A percentile compares a stretch with the other conserved stretches of the same genome.
phyloP scores from a whole-genome alignment of 2,797 vertebrate genomes.

The Pogonophryne albipinna region DNA sequence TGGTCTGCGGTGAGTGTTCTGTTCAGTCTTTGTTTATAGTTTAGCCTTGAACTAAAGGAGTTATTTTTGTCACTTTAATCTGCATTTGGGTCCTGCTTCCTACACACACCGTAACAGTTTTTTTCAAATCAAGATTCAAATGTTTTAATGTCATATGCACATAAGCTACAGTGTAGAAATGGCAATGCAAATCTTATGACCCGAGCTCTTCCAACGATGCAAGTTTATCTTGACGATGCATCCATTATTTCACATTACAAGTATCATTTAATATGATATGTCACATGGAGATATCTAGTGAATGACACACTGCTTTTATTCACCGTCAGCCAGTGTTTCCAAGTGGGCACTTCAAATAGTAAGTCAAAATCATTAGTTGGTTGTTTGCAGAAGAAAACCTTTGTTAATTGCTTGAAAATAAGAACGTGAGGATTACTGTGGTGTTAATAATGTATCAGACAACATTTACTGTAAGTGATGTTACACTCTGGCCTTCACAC shows the following conservation, averaged over 20 bases:
- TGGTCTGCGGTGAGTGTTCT: no score
- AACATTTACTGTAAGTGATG: conserved; percentile 1
- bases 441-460: conserved; percentile 9
- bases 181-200: no score
- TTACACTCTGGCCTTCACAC: conserved; percentile 1
- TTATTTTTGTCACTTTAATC: no score
- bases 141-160: no score
- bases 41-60: no score
- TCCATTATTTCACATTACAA: neutral
- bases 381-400: conserved; percentile 3
- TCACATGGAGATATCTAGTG: neutral
- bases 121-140: neutral
- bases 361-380: conserved; percentile 7
- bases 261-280: neutral
- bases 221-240: neutral
- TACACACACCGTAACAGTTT: no score
- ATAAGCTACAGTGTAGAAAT: no score
- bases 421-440: neutral
- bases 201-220: no score
- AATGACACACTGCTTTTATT: neutral
- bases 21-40: no score
- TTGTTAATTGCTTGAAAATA: conserved; percentile 7
- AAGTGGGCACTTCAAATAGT: neutral
- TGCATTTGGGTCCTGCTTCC: no score
- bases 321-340: no score